Percentiles rank a stretch among this genome's conserved stretches.
Evolutionary conservation across 1,140 invertebrate species (phyloP).

Genomic region (Nephila pilipes): DNA sequence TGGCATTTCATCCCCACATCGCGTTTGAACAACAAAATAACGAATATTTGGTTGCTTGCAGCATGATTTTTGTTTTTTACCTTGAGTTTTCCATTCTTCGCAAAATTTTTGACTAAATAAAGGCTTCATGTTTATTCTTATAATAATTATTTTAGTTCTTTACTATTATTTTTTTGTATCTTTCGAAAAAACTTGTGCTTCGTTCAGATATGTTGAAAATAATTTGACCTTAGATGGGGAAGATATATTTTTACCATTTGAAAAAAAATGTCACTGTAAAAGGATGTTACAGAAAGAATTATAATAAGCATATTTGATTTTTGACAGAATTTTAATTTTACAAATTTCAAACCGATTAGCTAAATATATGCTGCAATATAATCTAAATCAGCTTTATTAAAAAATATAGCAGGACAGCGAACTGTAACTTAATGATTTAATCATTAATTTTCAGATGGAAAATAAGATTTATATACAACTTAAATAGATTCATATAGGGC

Average conservation of each 20-base stretch:
- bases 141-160: constrained; percentile 22
- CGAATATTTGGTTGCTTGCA: background rate
- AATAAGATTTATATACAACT: too few species aligned
- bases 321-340: background rate
- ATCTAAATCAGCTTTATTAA: background rate
- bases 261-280: background rate
- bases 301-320: background rate
- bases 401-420: background rate
- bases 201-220: background rate
- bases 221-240: background rate
- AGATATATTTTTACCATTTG: constrained; percentile 4
- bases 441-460: background rate
- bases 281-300: background rate
- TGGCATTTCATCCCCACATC: constrained; percentile 46
- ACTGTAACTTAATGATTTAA: background rate
- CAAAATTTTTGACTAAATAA: constrained; percentile 33
- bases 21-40: constrained; percentile 13
- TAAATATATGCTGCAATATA: background rate
- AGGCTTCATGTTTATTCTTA: constrained; percentile 1
- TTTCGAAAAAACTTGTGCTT: background rate
- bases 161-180: background rate
- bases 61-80: background rate
- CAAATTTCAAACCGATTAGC: background rate
- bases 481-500: too few species aligned
- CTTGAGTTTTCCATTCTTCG: too few species aligned